phyloP scores from a whole-genome alignment of 2,113 vertebrate genomes.

The Dasyprocta punctata region DNA sequence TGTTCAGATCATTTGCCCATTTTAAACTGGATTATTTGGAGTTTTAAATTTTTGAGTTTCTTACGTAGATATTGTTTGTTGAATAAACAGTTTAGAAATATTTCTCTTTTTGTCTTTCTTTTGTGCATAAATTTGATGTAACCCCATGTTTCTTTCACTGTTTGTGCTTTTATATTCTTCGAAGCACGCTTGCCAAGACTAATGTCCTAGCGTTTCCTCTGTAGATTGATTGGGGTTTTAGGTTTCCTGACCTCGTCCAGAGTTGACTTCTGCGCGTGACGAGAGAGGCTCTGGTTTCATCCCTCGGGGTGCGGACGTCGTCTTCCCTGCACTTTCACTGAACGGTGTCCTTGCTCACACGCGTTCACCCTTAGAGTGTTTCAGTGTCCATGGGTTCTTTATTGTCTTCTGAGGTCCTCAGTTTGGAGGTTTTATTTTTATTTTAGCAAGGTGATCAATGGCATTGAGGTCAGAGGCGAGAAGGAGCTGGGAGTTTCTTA shows the following conservation, averaged over 20 bases:
- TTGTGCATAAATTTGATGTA: neutral
- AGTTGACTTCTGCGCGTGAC: neutral
- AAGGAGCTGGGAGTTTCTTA: neutral
- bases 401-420: neutral
- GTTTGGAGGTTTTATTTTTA: neutral
- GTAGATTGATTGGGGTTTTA: neutral
- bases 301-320: neutral
- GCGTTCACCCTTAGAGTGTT: neutral
- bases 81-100: neutral
- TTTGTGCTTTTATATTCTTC: neutral
- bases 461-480: neutral
- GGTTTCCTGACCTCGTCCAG: too few species aligned
- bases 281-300: accelerated
- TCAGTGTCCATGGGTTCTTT: neutral
- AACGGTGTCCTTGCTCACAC: neutral
- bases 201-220: accelerated
- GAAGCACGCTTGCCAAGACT: too few species aligned
- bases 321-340: neutral
- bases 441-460: too few species aligned
- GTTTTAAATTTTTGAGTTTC: neutral
- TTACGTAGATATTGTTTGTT: neutral
- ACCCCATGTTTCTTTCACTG: neutral
- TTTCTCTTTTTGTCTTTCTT: neutral
- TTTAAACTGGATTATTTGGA: neutral
- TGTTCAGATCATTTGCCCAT: neutral